Conservation (phyloP, 2,888 invertebrate species). For the Andrena fulva region DNA sequence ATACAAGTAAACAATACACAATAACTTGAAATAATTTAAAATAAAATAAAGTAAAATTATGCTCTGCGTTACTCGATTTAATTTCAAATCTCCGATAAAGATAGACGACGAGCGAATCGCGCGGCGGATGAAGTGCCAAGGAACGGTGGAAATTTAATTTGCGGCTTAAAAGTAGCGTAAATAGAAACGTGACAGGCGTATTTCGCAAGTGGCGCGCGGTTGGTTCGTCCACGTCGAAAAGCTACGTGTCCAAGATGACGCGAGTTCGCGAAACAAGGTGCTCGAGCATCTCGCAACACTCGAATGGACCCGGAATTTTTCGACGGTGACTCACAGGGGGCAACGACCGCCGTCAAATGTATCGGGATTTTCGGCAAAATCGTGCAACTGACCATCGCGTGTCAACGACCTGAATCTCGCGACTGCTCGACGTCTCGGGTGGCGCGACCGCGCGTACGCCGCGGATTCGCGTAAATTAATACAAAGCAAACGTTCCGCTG, state of each 20-base stretch:
- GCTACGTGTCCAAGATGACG: neutral
- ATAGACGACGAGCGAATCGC: neutral
- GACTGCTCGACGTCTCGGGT: neutral
- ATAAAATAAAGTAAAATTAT: too few species aligned
- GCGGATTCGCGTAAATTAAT: neutral
- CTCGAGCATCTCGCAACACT: constrained; percentile 30
- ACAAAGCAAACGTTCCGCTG: neutral
- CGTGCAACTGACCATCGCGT: constrained; percentile 39
- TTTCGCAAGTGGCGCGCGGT: neutral
- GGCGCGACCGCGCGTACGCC: neutral
- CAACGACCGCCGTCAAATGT: constrained; percentile 63
- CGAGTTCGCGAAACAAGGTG: constrained; percentile 31
- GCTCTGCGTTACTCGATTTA: neutral
- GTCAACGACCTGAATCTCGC: constrained; percentile 33
- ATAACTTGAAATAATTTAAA: too few species aligned
- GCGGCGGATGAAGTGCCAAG: neutral
- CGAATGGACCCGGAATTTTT: constrained; percentile 61
- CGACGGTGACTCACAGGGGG: constrained; percentile 70
- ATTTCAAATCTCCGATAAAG: neutral
- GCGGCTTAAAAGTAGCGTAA: neutral
- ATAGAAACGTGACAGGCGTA: neutral
- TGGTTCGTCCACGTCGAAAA: neutral
- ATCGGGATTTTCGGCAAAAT: constrained; percentile 53
- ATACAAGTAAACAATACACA: too few species aligned
- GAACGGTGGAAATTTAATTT: neutral